Percentiles rank a stretch among this genome's conserved stretches.
Evolutionary conservation across 2,797 vertebrate species (phyloP).

Genomic region (Rhyacichthys aspro): DNA sequence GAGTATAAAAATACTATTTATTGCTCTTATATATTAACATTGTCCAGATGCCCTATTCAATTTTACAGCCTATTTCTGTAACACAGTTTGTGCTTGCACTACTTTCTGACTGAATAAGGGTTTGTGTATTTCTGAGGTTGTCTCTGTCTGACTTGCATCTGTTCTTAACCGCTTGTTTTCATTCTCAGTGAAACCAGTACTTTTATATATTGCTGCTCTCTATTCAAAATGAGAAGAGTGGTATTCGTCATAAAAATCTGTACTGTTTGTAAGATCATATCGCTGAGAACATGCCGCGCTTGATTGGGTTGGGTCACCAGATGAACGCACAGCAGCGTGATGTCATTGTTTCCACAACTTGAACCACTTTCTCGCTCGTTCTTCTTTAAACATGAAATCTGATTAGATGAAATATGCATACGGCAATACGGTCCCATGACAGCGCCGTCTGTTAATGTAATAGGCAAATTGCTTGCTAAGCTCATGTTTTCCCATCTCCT

Average conservation of each 20-base stretch:
- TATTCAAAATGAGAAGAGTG: neutral
- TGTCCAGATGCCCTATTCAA: constrained; percentile 61
- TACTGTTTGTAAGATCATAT: constrained; percentile 40
- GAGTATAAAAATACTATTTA: constrained; percentile 47
- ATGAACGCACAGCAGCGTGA: constrained; percentile 58
- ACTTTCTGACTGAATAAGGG: constrained; percentile 30
- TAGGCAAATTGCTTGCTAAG: constrained; percentile 73
- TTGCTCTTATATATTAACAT: constrained; percentile 62
- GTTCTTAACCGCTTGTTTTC: constrained; percentile 26
- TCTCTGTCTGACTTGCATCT: constrained; percentile 36
- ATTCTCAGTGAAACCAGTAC: constrained; percentile 27
- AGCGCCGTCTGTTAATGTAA: constrained; percentile 70
- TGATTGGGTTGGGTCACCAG: constrained; percentile 59
- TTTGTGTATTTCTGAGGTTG: constrained; percentile 36
- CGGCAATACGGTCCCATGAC: constrained; percentile 61
- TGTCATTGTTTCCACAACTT: constrained; percentile 77
- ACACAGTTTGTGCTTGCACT: constrained; percentile 7
- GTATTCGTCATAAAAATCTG: constrained; percentile 22
- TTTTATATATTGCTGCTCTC: constrained; percentile 4
- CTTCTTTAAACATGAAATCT: constrained; percentile 73
- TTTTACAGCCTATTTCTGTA: constrained; percentile 56
- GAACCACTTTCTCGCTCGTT: constrained; percentile 65
- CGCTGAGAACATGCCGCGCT: constrained; percentile 39
- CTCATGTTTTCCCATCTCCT: constrained; percentile 70
- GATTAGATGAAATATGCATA: constrained; percentile 75